phyloP scores from a whole-genome alignment of 1,140 invertebrate species.

The Agrypnia vestita region DNA sequence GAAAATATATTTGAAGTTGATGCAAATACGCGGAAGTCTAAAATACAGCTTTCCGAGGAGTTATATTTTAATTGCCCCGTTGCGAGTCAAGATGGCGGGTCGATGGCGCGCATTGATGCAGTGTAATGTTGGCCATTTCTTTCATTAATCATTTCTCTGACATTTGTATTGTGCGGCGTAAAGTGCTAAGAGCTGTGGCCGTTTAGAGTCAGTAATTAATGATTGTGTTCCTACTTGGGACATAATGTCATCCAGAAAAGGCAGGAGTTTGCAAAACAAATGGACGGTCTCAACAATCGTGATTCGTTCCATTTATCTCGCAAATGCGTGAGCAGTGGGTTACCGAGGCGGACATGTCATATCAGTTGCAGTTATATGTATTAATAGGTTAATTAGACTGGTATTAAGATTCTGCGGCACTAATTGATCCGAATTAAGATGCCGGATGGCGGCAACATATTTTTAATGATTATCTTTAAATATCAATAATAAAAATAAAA shows the following conservation, averaged over 20 bases:
- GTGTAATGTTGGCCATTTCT: background rate
- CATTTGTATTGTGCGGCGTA: too few relatives aligned
- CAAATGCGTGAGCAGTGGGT: background rate
- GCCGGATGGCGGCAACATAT: too few relatives aligned
- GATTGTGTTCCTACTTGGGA: slow-evolving; percentile 12
- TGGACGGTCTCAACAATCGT: slow-evolving; percentile 7
- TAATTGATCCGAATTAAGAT: too few relatives aligned
- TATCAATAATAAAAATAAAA: too few relatives aligned
- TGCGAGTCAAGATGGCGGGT: too few relatives aligned
- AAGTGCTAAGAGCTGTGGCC: background rate
- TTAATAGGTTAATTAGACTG: too few relatives aligned
- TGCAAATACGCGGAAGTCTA: background rate
- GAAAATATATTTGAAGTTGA: background rate
- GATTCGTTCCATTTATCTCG: slow-evolving; percentile 20
- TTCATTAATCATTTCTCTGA: too few relatives aligned
- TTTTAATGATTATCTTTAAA: too few relatives aligned
- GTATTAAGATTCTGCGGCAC: too few relatives aligned
- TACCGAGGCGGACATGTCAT: slow-evolving; percentile 1
- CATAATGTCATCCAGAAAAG: slow-evolving; percentile 22
- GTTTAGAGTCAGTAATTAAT: slow-evolving; percentile 5
- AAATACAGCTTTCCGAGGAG: too few relatives aligned
- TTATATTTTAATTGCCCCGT: too few relatives aligned
- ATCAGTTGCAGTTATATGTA: too few relatives aligned
- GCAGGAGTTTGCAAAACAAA: slow-evolving; percentile 11
- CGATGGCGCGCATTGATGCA: background rate